phyloP scores from a whole-genome alignment of 1,140 invertebrate species.

The Plectrocnemia conspersa region DNA sequence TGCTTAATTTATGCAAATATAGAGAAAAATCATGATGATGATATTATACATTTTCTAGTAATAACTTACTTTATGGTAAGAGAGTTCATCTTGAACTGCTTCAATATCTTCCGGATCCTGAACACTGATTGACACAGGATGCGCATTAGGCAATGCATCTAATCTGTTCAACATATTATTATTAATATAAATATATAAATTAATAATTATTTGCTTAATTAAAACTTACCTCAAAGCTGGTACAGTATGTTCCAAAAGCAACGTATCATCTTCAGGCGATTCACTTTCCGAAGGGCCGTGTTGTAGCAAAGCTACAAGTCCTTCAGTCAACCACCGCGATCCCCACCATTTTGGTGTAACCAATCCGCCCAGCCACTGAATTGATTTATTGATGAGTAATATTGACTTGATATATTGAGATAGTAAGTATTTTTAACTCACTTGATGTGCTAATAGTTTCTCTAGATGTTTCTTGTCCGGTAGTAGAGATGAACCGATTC shows the following conservation, averaged over 20 bases:
- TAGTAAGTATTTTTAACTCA: constrained; percentile 1
- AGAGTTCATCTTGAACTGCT: constrained; percentile 83
- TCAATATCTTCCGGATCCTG: constrained; percentile 78
- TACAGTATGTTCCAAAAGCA: constrained; percentile 32
- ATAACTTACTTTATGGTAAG: constrained; percentile 69
- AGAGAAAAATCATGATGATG: too few relatives aligned
- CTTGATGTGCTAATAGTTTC: constrained; percentile 32
- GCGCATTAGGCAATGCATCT: constrained; percentile 73
- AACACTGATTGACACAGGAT: constrained; percentile 77
- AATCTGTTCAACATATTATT: too few relatives aligned
- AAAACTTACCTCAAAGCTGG: constrained; percentile 38
- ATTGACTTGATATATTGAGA: too few relatives aligned
- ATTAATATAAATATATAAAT: too few relatives aligned
- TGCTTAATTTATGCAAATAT: too few relatives aligned
- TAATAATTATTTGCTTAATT: too few relatives aligned
- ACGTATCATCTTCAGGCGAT: constrained; percentile 20
- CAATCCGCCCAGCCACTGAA: constrained; percentile 48
- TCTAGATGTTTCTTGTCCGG: constrained; percentile 31
- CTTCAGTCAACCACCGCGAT: constrained; percentile 49
- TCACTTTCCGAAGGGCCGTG: constrained; percentile 17
- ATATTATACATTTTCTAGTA: too few relatives aligned
- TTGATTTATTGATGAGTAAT: constrained; percentile 2
- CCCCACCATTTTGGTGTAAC: constrained; percentile 51
- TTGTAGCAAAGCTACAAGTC: constrained; percentile 44
- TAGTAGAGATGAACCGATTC: constrained; percentile 26